Evolutionary conservation across 2,888 invertebrate genomes (phyloP).

Genomic region (Epistrophe grossulariae): DNA sequence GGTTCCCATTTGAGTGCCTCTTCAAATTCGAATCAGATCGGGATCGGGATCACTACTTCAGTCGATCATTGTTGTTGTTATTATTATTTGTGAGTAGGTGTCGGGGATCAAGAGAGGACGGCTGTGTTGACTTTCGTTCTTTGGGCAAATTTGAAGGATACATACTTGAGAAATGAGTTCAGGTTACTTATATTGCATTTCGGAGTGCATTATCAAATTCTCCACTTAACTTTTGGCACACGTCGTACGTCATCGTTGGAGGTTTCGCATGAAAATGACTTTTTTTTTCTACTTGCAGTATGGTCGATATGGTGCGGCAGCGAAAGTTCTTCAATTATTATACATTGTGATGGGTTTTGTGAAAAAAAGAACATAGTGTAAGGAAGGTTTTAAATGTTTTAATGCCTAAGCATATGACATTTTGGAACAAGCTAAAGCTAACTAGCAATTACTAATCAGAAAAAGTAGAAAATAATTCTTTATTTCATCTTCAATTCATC

Average conservation of each 20-base stretch:
- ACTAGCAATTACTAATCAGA: no score
- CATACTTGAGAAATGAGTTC: conserved; percentile 61
- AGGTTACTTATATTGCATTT: conserved; percentile 47
- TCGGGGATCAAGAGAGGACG: conserved; percentile 40
- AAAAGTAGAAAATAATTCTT: no score
- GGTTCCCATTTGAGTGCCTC: conserved; percentile 40
- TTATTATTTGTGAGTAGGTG: conserved; percentile 57
- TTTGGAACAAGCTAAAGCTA: no score
- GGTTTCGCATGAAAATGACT: neutral
- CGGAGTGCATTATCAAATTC: conserved; percentile 35
- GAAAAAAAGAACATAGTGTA: no score
- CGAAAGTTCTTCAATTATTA: conserved; percentile 12
- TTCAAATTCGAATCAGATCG: conserved; percentile 56
- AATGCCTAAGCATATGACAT: no score
- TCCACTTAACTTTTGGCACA: conserved; percentile 66
- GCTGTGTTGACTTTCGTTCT: conserved; percentile 29
- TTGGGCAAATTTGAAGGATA: conserved; percentile 61
- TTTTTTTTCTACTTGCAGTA: no score
- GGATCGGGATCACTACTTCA: conserved; percentile 55
- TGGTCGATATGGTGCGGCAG: neutral
- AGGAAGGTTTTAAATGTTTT: no score
- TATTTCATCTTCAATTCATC: no score
- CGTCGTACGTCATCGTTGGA: conserved; percentile 53
- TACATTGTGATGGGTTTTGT: neutral
- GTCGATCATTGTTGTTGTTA: conserved; percentile 44